Base-by-base conservation (phyloP, 2,113 vertebrate genomes). In the Cryptotis parvus region DNA sequence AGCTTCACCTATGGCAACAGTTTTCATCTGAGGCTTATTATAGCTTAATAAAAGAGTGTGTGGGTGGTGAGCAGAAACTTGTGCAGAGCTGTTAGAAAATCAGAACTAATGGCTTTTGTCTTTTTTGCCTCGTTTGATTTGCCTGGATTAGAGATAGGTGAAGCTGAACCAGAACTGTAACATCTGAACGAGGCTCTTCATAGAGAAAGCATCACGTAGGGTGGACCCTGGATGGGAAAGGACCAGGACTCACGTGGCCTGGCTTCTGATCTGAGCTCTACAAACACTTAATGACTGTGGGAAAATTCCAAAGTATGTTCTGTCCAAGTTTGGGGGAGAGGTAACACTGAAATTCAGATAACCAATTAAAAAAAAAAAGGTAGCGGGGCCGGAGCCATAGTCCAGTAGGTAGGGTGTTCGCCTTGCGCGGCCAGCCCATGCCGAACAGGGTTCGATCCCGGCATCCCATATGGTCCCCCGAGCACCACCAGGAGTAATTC, bases 1-100 rank as follows among this genome's bases (percentile, higher is more conserved):
- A 97, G 97, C 92, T 97, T 97, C 94, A 97, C 96, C 98, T 96
- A 96, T 95, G 87, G 96, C 86, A 97, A 96, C 96, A 96, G 92
- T 96, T 96, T 95, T 97, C 93, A 91, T 97, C 94, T 91, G 96
- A 96, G 96, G 89, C 96, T 96, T 95, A 96, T 97, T 97, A 96
- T 94, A 92, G 96, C 89, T 97, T 97, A 97, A 97, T 98, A 97
- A 98, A 97, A 97, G 94, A 94, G 93, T 90, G 9, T 84, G 97
- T 98, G 97, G 96, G 97, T 96, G 97, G 97, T 77, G 18, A 87
- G 86, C 49, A 24, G 72, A 91, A 58, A 83, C 43, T 84, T 37
- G 77, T 33, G 45, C 68, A 45, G 85, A 91, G 84, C 90, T 90
- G 93, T 61, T 52, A 52, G 93, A 81, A 92, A 92, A 86, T 89